These are phyloP conservation scores for Syngnathus floridae DNA, from an alignment of 2,113 vertebrate genomes.

Conservation along the genomic window DNA sequence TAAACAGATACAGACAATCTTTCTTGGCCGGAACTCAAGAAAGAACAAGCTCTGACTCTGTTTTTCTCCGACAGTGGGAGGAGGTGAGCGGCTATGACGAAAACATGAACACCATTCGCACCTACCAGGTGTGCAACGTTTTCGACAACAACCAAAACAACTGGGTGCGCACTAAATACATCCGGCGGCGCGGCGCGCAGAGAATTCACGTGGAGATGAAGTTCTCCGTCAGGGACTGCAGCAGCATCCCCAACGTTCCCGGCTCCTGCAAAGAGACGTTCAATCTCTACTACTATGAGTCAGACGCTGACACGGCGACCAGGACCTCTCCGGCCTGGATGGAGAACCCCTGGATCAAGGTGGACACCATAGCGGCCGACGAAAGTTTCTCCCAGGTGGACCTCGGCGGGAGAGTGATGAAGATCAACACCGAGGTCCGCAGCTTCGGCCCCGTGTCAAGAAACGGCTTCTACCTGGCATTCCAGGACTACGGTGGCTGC, in stretches of 20 bases:
- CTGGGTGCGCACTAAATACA: slow-evolving; percentile 97
- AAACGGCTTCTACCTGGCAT: slow-evolving; percentile 92
- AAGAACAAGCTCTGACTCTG: slow-evolving; percentile 1
- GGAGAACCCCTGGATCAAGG: slow-evolving; percentile 98
- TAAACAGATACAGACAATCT: neutral
- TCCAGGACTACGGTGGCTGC: slow-evolving; percentile 97
- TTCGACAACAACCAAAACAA: slow-evolving; percentile 97
- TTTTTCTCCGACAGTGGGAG: slow-evolving; percentile 82
- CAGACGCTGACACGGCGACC: slow-evolving; percentile 83
- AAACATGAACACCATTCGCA: slow-evolving; percentile 99
- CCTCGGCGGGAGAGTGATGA: slow-evolving; percentile 92
- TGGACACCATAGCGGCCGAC: slow-evolving; percentile 93
- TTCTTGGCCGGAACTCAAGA: neutral
- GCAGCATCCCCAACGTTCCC: slow-evolving; percentile 93
- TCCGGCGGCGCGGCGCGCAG: slow-evolving; percentile 85
- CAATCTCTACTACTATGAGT: slow-evolving; percentile 95
- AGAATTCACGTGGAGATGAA: slow-evolving; percentile 99
- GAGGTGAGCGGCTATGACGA: slow-evolving; percentile 98
- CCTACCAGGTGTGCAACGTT: slow-evolving; percentile 98
- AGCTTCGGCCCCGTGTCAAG: slow-evolving; percentile 93
- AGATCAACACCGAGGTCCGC: slow-evolving; percentile 95
- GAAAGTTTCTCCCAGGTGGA: slow-evolving; percentile 99
- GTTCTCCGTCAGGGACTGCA: slow-evolving; percentile 96
- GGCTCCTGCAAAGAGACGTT: slow-evolving; percentile 99
- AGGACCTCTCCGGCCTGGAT: slow-evolving; percentile 90